Conservation (phyloP, 2,888 invertebrate species). For the Sisyra terminalis region DNA sequence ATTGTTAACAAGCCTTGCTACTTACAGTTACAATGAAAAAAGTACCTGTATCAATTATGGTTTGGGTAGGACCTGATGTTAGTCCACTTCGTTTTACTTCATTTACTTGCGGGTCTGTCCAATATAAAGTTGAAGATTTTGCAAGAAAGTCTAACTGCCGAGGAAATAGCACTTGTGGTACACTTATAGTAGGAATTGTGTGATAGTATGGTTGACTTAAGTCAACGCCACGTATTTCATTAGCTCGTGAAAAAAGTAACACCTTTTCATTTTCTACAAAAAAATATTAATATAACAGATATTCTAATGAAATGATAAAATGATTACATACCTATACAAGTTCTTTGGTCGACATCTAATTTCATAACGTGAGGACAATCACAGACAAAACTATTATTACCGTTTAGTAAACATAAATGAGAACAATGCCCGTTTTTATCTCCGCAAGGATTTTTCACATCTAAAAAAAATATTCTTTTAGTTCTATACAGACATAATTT, state of each 20-base stretch:
- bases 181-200: conserved; percentile 66
- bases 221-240: conserved; percentile 73
- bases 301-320: conserved; percentile 5
- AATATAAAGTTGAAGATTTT: conserved; percentile 48
- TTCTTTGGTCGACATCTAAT: conserved; percentile 42
- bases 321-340: conserved; percentile 41
- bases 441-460: conserved; percentile 45
- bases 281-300: conserved; percentile 14
- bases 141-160: conserved; percentile 53
- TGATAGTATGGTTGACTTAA: conserved; percentile 56
- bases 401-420: conserved; percentile 61
- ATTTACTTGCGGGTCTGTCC: conserved; percentile 60
- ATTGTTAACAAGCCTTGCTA: conserved; percentile 4
- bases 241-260: conserved; percentile 54
- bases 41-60: conserved; percentile 54
- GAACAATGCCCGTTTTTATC: conserved; percentile 59
- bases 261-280: conserved; percentile 59
- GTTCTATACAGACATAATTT: background rate
- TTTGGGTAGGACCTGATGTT: conserved; percentile 49
- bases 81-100: conserved; percentile 56
- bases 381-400: conserved; percentile 46
- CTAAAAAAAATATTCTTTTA: conserved; percentile 13
- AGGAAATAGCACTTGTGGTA: conserved; percentile 52
- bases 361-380: conserved; percentile 82
- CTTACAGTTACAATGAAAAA: conserved; percentile 16